These are phyloP conservation scores for Cygnus buccinator DNA, from an alignment of 2,113 vertebrate species.

Conservation along the genomic window DNA sequence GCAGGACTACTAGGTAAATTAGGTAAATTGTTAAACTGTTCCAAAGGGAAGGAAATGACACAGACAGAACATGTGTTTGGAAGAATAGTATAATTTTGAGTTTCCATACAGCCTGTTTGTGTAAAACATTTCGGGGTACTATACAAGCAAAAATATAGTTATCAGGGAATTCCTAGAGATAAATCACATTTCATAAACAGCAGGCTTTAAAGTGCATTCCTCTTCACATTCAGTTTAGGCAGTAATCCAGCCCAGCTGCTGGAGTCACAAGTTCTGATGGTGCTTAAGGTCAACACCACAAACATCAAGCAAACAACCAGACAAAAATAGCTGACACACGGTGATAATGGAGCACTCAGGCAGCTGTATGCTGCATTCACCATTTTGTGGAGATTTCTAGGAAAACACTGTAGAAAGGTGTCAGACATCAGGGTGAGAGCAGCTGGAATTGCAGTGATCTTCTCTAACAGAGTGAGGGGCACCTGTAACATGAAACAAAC, in stretches of 20 bases:
- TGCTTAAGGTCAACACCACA: neutral
- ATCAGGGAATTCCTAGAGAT: neutral
- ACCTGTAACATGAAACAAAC: neutral
- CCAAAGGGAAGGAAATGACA: neutral
- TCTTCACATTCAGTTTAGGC: neutral
- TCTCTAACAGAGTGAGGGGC: neutral
- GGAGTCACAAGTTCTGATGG: neutral
- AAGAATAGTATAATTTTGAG: constrained; percentile 60
- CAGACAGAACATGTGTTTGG: constrained; percentile 19
- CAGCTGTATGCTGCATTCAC: neutral
- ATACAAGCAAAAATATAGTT: constrained; percentile 25
- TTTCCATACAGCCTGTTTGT: constrained; percentile 26
- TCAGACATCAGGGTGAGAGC: fast-evolving
- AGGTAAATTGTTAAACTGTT: neutral
- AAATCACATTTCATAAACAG: neutral
- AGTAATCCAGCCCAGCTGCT: neutral
- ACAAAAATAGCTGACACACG: neutral
- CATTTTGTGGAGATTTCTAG: neutral
- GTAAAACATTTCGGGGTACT: constrained; percentile 16
- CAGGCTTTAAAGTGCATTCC: neutral
- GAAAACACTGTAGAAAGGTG: neutral
- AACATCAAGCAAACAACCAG: neutral
- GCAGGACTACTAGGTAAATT: neutral
- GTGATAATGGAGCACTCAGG: neutral
- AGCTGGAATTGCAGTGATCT: neutral